These are phyloP conservation scores for Schizopygopsis malacanthus DNA, from an alignment of 2,797 vertebrate genomes.

Conservation along the genomic window DNA sequence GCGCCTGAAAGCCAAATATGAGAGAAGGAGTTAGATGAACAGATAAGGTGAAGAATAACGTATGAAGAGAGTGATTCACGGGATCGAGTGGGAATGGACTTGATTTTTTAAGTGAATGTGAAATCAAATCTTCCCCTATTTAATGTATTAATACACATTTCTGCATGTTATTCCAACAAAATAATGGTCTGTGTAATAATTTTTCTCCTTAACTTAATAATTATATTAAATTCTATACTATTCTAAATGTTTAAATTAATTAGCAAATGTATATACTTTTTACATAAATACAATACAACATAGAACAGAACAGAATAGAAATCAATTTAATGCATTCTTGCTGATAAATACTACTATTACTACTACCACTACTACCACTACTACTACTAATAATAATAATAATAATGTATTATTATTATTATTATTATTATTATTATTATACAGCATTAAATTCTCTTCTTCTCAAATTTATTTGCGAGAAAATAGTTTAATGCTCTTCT, in stretches of 20 bases:
- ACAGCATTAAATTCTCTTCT: too few species aligned
- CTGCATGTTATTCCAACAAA: neutral
- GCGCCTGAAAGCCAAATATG: neutral
- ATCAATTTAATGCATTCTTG: too few species aligned
- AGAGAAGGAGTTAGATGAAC: constrained; percentile 1
- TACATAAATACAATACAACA: neutral
- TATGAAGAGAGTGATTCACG: constrained; percentile 6
- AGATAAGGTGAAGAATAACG: constrained; percentile 17
- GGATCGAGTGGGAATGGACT: neutral
- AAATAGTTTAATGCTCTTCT: too few species aligned
- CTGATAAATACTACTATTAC: too few species aligned
- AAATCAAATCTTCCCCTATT: neutral
- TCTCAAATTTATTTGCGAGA: too few species aligned
- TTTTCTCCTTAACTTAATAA: neutral
- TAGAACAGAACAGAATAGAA: too few species aligned
- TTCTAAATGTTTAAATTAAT: too few species aligned
- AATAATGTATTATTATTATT: too few species aligned
- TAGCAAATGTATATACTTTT: too few species aligned
- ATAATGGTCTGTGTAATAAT: neutral
- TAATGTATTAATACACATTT: neutral
- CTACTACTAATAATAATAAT: too few species aligned
- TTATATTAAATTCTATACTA: neutral
- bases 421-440: too few species aligned
- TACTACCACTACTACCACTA: too few species aligned
- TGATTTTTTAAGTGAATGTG: neutral